A percentile compares a stretch with the other conserved stretches of the same genome.
phyloP scores from a whole-genome alignment of 2,113 vertebrate genomes.

The Piliocolobus tephrosceles region DNA sequence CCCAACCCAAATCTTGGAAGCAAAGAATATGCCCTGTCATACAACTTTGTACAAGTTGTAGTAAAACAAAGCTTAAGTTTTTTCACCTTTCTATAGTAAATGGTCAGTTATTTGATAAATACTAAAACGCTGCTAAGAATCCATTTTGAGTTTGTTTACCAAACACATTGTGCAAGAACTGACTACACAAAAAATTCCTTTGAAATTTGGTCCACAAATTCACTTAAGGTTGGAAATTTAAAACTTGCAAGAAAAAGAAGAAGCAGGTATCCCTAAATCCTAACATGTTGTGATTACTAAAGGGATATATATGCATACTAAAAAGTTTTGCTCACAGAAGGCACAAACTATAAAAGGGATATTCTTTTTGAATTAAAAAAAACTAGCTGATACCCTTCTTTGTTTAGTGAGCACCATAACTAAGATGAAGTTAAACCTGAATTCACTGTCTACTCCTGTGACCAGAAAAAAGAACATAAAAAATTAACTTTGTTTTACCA shows the following conservation, averaged over 20 bases:
- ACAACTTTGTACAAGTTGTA: conserved; percentile 45
- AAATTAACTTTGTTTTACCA: conserved; percentile 74
- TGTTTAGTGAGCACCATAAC: conserved; percentile 73
- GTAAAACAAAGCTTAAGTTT: conserved; percentile 50
- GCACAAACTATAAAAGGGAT: conserved; percentile 68
- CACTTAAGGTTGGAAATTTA: conserved; percentile 62
- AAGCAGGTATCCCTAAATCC: conserved; percentile 46
- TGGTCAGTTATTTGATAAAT: conserved; percentile 68
- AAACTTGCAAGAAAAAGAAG: conserved; percentile 56
- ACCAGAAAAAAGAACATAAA: conserved; percentile 66
- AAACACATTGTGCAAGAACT: conserved; percentile 61
- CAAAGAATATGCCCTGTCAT: conserved; percentile 49
- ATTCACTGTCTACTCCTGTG: conserved; percentile 58
- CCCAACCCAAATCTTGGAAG: not conserved
- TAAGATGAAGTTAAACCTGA: conserved; percentile 69
- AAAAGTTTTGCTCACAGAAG: conserved; percentile 69
- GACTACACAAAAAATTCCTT: conserved; percentile 56
- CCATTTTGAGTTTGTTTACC: conserved; percentile 68
- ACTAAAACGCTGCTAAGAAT: conserved; percentile 61
- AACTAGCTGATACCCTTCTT: conserved; percentile 67
- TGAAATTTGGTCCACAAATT: conserved; percentile 84
- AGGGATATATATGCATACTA: conserved; percentile 57
- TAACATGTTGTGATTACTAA: conserved; percentile 32
- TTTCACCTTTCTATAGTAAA: conserved; percentile 49
- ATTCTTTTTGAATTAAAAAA: conserved; percentile 61